A percentile compares a stretch with the other conserved stretches of the same genome.
Evolutionary conservation across 2,888 invertebrate species (phyloP).

Genomic region (Phoenoteleia sp.): DNA sequence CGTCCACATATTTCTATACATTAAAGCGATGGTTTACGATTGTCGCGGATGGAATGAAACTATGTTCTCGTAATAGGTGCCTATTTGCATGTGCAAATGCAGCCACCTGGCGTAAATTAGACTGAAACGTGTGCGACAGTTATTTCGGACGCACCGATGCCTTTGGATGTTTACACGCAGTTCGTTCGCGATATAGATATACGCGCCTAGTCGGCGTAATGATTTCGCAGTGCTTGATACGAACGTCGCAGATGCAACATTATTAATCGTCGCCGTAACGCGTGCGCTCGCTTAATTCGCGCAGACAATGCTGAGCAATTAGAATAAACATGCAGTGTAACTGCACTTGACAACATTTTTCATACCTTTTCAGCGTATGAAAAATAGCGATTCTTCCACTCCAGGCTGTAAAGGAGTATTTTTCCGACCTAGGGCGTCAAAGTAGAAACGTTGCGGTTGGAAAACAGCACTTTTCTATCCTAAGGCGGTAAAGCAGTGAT

Average conservation of each 20-base stretch:
- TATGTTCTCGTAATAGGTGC: slow-evolving; percentile 53
- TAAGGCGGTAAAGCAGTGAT: no score
- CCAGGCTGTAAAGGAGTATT: no score
- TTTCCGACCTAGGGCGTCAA: no score
- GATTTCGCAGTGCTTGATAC: slow-evolving; percentile 48
- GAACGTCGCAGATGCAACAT: slow-evolving; percentile 50
- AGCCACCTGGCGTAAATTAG: slow-evolving; percentile 66
- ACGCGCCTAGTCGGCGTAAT: slow-evolving; percentile 24
- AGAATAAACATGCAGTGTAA: slow-evolving; percentile 6
- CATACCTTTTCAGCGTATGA: no score
- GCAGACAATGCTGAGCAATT: slow-evolving; percentile 22
- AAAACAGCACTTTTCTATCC: no score
- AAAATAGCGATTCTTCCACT: no score
- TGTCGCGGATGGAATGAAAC: slow-evolving; percentile 57
- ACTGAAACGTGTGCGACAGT: slow-evolving; percentile 62
- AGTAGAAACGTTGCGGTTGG: no score
- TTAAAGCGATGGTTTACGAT: slow-evolving; percentile 42
- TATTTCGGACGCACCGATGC: slow-evolving; percentile 41
- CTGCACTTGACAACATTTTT: no score
- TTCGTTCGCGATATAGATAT: slow-evolving; percentile 20
- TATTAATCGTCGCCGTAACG: slow-evolving; percentile 63
- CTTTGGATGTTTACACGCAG: slow-evolving; percentile 58
- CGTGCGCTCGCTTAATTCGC: slow-evolving; percentile 40
- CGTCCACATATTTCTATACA: slow-evolving; percentile 26
- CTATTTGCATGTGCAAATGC: slow-evolving; percentile 69